Evolutionary conservation across 2,888 invertebrate genomes (phyloP), one percentile per base, ranked within the genome.

Genomic region (Yponomeuta cagnagella): DNA sequence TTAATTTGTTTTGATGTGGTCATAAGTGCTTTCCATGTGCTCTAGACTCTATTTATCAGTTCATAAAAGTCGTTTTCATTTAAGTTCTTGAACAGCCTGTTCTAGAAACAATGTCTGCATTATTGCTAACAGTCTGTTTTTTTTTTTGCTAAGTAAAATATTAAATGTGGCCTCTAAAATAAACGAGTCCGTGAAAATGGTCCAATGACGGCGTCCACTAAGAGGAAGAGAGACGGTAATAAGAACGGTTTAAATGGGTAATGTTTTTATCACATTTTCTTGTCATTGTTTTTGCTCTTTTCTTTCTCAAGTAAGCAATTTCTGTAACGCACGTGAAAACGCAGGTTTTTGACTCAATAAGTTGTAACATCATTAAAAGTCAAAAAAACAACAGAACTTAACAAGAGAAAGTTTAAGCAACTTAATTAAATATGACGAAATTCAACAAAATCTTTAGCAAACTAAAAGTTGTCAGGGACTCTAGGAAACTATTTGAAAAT

Each of bases 121-220:
- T 58, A 58, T 58, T 58, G 52, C 52, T 58, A 58, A 58, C 15
- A 58, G 52, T 15, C 15, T 12, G 52, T 58, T 1, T 58, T 12
- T 52, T 52, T 52, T 67, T 67, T 43, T 67, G 2, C n/a, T 43
- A 12, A 9, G 67, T 70, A 73, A 3, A 43, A 43, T 43, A 43
- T 43, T 8, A 71, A 70, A 66, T 69, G 64, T 70, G 72, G 72
- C 70, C 72, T 73, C 71, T 71, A 70, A 70, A 12, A 15, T 12
- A 58, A 12, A 15, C 52, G 1, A 64, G 63, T 71, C 68, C 70
- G 58, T 69, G 58, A 69, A 48, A 67, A 48, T 67, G 68, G 37
- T 15, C 33, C 37, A 63, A 68, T 71, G 71, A 71, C 68, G 71
- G 63, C 68, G 66, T 70, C 48, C 31, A 37, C 43, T 70, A 8